Conservation (phyloP, 2,888 invertebrate species). For the Ophion ventricosus region DNA sequence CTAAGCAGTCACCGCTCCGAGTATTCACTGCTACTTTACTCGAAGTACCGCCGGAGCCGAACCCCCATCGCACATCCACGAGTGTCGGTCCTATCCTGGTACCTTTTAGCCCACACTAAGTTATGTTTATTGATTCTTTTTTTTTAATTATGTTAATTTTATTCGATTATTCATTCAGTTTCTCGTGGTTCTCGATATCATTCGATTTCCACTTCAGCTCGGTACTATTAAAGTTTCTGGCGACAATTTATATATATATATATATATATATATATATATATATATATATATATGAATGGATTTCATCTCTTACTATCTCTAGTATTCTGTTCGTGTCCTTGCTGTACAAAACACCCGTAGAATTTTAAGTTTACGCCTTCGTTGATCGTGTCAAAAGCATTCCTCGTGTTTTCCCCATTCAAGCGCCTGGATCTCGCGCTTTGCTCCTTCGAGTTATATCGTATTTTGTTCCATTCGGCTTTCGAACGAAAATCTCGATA, state of each 20-base stretch:
- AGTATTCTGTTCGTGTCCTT: constrained; percentile 63
- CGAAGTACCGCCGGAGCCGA: too few relatives aligned
- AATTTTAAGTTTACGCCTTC: constrained; percentile 63
- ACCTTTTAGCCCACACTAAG: too few relatives aligned
- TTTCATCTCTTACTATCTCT: constrained; percentile 19
- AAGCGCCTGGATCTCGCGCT: constrained; percentile 47
- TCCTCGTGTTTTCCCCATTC: constrained; percentile 57
- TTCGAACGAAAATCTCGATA: constrained; percentile 55
- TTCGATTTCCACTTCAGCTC: constrained; percentile 53
- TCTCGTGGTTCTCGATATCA: constrained; percentile 47
- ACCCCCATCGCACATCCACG: too few relatives aligned
- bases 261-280: too few relatives aligned
- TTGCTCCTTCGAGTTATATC: constrained; percentile 61
- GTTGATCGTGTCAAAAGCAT: constrained; percentile 67
- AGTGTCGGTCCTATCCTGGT: too few relatives aligned
- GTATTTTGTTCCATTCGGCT: constrained; percentile 53
- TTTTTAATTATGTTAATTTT: too few relatives aligned
- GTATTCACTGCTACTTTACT: too few relatives aligned
- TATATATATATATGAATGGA: background rate
- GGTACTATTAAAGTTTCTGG: constrained; percentile 52
- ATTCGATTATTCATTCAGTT: background rate
- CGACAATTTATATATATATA: constrained; percentile 4
- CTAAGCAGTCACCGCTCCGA: too few relatives aligned
- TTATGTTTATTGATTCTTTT: too few relatives aligned
- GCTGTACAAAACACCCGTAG: constrained; percentile 56